These are phyloP conservation scores for Parnassius smintheus DNA, from an alignment of 2,888 invertebrate genomes.

Conservation along the genomic window DNA sequence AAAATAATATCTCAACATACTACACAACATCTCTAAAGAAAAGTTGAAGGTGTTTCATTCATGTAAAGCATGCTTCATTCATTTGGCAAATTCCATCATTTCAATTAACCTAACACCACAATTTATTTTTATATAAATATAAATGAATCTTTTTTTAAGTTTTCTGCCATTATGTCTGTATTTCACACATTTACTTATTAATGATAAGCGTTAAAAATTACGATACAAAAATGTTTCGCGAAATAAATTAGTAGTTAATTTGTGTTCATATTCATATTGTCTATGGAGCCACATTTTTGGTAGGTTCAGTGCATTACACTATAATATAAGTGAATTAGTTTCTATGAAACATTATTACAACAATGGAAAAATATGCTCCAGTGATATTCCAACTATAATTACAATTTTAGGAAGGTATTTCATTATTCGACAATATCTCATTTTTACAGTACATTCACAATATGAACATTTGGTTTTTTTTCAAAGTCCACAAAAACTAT, in stretches of 20 bases:
- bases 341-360: slow-evolving; percentile 48
- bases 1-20: slow-evolving; percentile 17
- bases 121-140: slow-evolving; percentile 8
- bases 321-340: slow-evolving; percentile 38
- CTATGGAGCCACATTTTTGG: slow-evolving; percentile 36
- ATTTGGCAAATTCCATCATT: slow-evolving; percentile 18
- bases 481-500: slow-evolving; percentile 16
- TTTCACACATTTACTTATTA: slow-evolving; percentile 5
- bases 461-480: slow-evolving; percentile 7
- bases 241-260: slow-evolving; percentile 1
- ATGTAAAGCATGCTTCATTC: neutral
- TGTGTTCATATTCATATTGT: slow-evolving; percentile 24
- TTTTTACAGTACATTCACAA: slow-evolving; percentile 9
- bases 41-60: neutral
- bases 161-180: slow-evolving; percentile 8
- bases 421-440: slow-evolving; percentile 11
- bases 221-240: slow-evolving; percentile 6
- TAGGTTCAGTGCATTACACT: slow-evolving; percentile 39
- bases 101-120: slow-evolving; percentile 5
- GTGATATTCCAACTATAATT: slow-evolving; percentile 55
- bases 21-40: neutral
- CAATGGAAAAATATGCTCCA: slow-evolving; percentile 73
- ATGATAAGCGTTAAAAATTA: slow-evolving; percentile 3
- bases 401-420: slow-evolving; percentile 37
- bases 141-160: slow-evolving; percentile 16